Evolutionary conservation across 2,797 vertebrate species (phyloP), one percentile per base, ranked within the genome.

Genomic region (Catharus ustulatus): DNA sequence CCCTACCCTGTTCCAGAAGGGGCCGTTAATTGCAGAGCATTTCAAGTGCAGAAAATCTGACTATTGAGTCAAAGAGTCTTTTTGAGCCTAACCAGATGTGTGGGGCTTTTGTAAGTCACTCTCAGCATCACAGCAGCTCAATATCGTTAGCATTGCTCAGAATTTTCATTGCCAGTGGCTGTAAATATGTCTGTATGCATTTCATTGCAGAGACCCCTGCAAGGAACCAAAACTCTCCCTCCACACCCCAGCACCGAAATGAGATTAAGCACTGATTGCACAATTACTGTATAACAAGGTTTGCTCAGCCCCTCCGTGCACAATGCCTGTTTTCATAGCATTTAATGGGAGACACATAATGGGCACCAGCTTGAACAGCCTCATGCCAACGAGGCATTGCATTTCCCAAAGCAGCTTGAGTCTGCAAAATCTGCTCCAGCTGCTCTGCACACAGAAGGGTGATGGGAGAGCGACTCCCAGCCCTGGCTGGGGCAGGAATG

Each of bases 361-460:
- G 94, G 96, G 95, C 89, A 92, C 91, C 97, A 97, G 97, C 97
- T 97, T 97, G 96, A 94, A 94, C 92, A 94, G 94, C 96, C n/a
- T 10, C 95, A 73, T 93, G 96, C 94, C 66, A 96, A 63, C 34
- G 51, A 97, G 92, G 87, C 96, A 90, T 81, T 48, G 40, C 93
- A 36, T 93, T 95, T 96, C 96, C 89, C 87, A 73, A 85, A 92
- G 96, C 40, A 94, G 97, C 96, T n/a, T 92, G 54, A 76, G 93
- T 94, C 89, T 95, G 84, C 96, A 92, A 95, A 97, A 96, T 96
- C 87, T 86, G 88, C 77, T 92, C 97, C 97, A 97, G 97, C 97
- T 97, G 96, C 92, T 97, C 96, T 27, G 48, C 48, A 24, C 61
- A 52, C 62, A 59, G 45, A 84, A 59, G 82, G 79, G 82, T 89